These are phyloP conservation scores for Noctuana brunneofusca DNA, from an alignment of 2,888 invertebrate species.

Conservation along the genomic window DNA sequence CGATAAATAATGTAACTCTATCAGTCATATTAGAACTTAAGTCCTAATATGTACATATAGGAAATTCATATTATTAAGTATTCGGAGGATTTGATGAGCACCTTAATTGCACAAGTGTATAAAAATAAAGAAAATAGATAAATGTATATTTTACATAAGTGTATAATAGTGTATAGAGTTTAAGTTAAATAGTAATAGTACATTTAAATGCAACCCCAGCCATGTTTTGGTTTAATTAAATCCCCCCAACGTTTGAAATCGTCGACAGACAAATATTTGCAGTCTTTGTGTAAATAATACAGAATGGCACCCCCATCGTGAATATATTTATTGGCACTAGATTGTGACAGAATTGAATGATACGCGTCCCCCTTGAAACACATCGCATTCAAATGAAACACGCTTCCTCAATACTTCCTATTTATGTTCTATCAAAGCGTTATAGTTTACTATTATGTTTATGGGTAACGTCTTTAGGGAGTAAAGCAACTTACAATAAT, in stretches of 20 bases:
- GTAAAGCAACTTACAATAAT: not conserved
- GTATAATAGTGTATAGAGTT: not conserved
- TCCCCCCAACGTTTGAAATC: constrained; percentile 57
- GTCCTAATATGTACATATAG: too few relatives aligned
- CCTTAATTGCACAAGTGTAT: too few relatives aligned
- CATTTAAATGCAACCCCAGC: constrained; percentile 46
- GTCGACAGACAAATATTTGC: constrained; percentile 68
- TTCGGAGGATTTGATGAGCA: too few relatives aligned
- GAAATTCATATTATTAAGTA: too few relatives aligned
- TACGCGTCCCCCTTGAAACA: constrained; percentile 36
- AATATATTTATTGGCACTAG: constrained; percentile 69
- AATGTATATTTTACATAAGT: not conserved
- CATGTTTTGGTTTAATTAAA: constrained; percentile 75
- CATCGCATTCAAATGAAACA: constrained; percentile 19
- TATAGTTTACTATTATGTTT: not conserved
- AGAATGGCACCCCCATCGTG: constrained; percentile 58
- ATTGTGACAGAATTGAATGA: constrained; percentile 56
- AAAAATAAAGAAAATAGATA: not conserved
- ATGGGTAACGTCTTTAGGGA: not conserved
- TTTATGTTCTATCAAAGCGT: not conserved
- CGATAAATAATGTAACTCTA: too few relatives aligned
- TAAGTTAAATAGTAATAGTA: not conserved
- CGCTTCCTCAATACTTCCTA: not conserved
- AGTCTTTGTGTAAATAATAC: constrained; percentile 53
- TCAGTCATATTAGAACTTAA: too few relatives aligned